phyloP scores from a whole-genome alignment of 2,888 invertebrate genomes.

The Folsomia manolachei region DNA sequence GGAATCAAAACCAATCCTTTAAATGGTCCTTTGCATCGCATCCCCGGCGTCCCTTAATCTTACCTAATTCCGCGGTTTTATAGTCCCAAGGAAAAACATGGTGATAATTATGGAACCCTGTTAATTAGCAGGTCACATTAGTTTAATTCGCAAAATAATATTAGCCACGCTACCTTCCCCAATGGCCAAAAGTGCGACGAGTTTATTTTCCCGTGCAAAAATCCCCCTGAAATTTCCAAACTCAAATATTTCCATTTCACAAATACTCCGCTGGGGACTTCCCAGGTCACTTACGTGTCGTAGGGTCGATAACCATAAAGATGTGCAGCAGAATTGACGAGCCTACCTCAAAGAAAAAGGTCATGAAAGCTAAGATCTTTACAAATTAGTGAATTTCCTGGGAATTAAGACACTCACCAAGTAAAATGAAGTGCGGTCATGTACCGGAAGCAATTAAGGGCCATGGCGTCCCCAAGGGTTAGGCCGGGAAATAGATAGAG shows the following conservation, averaged over 20 bases:
- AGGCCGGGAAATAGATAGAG: background rate
- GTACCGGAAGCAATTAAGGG: background rate
- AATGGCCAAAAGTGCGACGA: slow-evolving; percentile 32
- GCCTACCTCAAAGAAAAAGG: no score
- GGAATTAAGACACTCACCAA: no score
- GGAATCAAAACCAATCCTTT: background rate
- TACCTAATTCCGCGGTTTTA: slow-evolving; percentile 84
- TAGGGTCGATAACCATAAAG: background rate
- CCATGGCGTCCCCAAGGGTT: background rate
- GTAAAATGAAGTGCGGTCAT: background rate
- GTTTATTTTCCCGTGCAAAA: background rate
- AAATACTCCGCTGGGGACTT: no score
- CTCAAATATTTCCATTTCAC: background rate
- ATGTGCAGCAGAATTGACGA: slow-evolving; percentile 17
- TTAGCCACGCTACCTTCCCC: slow-evolving; percentile 52
- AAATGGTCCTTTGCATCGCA: no score
- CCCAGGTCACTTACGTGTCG: slow-evolving; percentile 44
- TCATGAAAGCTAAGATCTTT: no score
- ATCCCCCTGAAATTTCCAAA: background rate
- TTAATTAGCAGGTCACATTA: background rate
- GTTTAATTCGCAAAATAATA: background rate
- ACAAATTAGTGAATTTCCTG: no score
- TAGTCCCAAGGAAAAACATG: slow-evolving; percentile 93
- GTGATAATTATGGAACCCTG: slow-evolving; percentile 79
- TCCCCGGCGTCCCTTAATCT: no score